These are phyloP conservation scores for Gavia stellata DNA, from an alignment of 2,113 vertebrate genomes.

Conservation along the genomic window DNA sequence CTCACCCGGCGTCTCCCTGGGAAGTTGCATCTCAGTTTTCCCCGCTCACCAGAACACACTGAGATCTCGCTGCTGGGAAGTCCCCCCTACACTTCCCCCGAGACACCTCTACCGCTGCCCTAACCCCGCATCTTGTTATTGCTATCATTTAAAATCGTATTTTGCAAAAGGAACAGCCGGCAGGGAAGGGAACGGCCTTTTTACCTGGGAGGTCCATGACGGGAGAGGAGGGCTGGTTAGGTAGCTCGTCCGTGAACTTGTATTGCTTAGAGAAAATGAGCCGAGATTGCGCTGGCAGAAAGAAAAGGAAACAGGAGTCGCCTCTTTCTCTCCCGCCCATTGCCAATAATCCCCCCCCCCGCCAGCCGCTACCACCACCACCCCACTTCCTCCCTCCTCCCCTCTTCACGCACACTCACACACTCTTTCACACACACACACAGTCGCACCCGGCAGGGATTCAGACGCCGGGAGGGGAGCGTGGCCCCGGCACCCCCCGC, in stretches of 20 bases:
- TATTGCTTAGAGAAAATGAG: slow-evolving; percentile 68
- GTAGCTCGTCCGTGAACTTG: slow-evolving; percentile 70
- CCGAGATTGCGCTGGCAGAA: slow-evolving; percentile 61
- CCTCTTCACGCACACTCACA: neutral
- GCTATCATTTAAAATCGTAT: neutral
- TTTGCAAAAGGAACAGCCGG: neutral
- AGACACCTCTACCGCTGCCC: neutral
- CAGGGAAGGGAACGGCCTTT: neutral
- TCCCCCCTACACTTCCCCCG: neutral
- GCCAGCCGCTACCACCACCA: slow-evolving; percentile 66
- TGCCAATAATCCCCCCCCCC: slow-evolving; percentile 69
- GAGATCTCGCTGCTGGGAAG: neutral
- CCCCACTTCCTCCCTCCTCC: slow-evolving; percentile 61
- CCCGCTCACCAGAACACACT: neutral
- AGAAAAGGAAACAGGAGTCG: slow-evolving; percentile 71
- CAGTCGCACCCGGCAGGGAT: neutral
- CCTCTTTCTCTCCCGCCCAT: slow-evolving; percentile 83
- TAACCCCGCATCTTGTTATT: neutral
- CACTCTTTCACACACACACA: neutral
- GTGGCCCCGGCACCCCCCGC: no score
- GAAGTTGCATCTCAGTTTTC: slow-evolving; percentile 37
- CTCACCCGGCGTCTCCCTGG: neutral
- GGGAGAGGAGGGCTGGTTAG: slow-evolving; percentile 49
- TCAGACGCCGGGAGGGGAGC: neutral
- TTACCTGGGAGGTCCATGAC: slow-evolving; percentile 88